Conservation (phyloP, 2,797 vertebrate genomes). For the Sarcophilus harrisii region DNA sequence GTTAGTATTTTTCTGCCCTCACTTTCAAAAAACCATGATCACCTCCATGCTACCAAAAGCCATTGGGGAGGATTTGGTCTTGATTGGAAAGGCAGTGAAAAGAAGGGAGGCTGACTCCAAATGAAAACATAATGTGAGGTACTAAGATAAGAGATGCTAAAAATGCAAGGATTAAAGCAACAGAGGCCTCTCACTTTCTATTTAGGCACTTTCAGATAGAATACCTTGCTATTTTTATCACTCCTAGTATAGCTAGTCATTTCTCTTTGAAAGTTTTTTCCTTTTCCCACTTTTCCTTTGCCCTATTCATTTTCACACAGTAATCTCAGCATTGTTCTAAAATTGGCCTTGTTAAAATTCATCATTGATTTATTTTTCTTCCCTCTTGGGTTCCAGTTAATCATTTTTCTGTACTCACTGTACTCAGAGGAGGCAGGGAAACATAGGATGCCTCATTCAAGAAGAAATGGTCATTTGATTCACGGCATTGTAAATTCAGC, state of each 20-base stretch:
- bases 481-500: neutral
- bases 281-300: constrained; percentile 23
- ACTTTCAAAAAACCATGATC: neutral
- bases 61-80: neutral
- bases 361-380: constrained; percentile 65
- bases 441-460: constrained; percentile 38
- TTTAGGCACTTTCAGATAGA: constrained; percentile 47
- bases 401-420: constrained; percentile 43
- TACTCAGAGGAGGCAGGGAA: constrained; percentile 53
- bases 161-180: constrained; percentile 52
- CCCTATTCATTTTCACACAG: constrained; percentile 39
- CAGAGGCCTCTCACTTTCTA: neutral
- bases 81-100: neutral
- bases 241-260: constrained; percentile 69
- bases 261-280: constrained; percentile 50
- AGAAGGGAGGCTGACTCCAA: neutral
- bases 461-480: constrained; percentile 48
- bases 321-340: constrained; percentile 63
- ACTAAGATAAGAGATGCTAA: neutral
- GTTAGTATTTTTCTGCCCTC: neutral
- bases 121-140: neutral
- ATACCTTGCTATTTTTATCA: constrained; percentile 57
- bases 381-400: constrained; percentile 57
- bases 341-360: constrained; percentile 65
- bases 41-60: neutral